Evolutionary conservation across 2,797 vertebrate genomes (phyloP), one percentile per base, ranked within the genome.

Genomic region (Anniella stebbinsi): DNA sequence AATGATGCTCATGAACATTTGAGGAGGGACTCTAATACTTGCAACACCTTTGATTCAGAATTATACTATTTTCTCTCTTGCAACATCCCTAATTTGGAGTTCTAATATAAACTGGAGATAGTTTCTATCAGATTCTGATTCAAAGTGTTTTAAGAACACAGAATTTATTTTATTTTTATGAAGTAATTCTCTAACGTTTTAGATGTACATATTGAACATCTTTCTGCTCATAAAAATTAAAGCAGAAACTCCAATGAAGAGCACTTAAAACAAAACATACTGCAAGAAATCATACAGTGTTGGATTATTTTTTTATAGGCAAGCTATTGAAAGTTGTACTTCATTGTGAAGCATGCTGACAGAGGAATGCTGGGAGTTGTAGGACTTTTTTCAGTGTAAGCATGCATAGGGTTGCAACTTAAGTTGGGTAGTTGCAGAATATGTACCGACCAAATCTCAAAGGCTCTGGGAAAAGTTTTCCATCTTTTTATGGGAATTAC

Each of bases 401-500:
- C 5, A 63, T 21, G 60, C 60, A 63, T 63, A 63, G 60, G 18
- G 23, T 63, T 63, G 60, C 15, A 4, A 5, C 60, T 4, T 63
- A 25, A 66, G 28, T 67, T 75, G n/a, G 30, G 63, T 77, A 18
- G 7, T 73, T 2, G 0, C 0, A 41, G 41, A 45, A 72, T 48
- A 0, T 80, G 67, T 88, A 85, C n/a, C 73, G 78, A 90, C 89
- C 83, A 60, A 83, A 1, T 3, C 75, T 4, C 0, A 1, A 21
- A 41, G 45, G 66, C 51, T 45, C 30, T 18, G 12, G 2, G 21
- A 18, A 85, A 86, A 6, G 48, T n/a, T 80, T 81, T 33, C 8
- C 25, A 36, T 88, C 48, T 41, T 48, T 90, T 89, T 84, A 69
- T 67, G 45, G 1, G 87, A 87, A 88, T 89, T 67, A 82, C 86